Percentiles rank a stretch among this genome's conserved stretches.
phyloP scores from a whole-genome alignment of 2,888 invertebrate species.

The Omphaloscelis lunosa region DNA sequence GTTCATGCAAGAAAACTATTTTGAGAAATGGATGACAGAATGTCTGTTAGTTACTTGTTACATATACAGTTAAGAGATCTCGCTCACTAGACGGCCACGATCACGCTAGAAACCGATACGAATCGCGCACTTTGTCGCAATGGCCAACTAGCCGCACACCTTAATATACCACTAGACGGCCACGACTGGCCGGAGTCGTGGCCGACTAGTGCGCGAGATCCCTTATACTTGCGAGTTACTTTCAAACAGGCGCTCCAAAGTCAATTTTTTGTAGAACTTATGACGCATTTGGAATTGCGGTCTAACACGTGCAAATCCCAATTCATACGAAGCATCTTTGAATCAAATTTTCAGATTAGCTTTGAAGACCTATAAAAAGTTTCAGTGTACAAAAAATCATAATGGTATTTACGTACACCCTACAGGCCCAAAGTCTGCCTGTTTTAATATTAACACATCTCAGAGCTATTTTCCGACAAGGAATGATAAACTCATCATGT shows the following conservation, averaged over 20 bases:
- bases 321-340: neutral
- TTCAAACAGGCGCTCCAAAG: neutral
- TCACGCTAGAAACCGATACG: no score
- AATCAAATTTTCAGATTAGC: neutral
- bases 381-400: neutral
- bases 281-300: neutral
- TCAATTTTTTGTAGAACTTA: neutral
- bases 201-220: no score
- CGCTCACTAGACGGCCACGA: no score
- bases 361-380: neutral
- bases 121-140: no score
- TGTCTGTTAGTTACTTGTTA: neutral
- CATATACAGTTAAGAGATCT: no score
- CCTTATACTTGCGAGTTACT: neutral
- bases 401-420: neutral
- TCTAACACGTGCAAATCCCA: neutral
- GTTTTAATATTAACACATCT: constrained; percentile 15
- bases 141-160: no score
- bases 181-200: no score
- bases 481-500: constrained; percentile 62
- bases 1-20: neutral
- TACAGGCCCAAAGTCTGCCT: constrained; percentile 20
- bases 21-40: neutral
- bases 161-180: no score
- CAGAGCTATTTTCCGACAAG: constrained; percentile 34